These are phyloP conservation scores for Sturnus vulgaris DNA, from an alignment of 2,113 vertebrate species.

Conservation along the genomic window DNA sequence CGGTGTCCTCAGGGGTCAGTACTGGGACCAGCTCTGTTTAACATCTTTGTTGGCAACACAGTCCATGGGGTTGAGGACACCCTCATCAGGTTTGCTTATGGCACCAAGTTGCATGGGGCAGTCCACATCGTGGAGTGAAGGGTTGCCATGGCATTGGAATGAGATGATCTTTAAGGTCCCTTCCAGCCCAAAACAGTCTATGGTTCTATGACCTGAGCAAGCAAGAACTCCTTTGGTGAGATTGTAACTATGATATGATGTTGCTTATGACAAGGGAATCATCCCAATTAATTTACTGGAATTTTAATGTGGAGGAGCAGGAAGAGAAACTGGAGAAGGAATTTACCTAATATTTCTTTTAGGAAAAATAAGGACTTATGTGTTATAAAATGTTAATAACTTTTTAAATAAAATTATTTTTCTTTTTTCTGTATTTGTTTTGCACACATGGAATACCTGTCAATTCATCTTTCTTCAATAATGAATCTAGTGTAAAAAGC, in stretches of 20 bases:
- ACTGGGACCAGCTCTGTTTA: background rate
- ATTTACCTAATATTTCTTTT: background rate
- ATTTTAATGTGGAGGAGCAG: fast-evolving
- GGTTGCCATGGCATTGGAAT: background rate
- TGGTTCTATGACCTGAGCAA: background rate
- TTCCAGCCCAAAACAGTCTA: background rate
- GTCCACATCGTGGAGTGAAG: background rate
- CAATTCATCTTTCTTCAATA: background rate
- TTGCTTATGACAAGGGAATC: background rate
- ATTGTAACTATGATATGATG: background rate
- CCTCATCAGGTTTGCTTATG: too few relatives aligned
- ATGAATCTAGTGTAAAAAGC: background rate
- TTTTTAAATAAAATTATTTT: background rate
- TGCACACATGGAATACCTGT: background rate
- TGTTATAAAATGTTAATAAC: background rate
- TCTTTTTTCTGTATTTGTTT: background rate
- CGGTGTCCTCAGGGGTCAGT: background rate
- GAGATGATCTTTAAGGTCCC: background rate
- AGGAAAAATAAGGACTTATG: background rate
- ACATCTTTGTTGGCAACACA: background rate
- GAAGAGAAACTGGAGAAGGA: background rate
- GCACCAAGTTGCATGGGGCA: background rate
- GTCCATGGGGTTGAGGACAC: fast-evolving
- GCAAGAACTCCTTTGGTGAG: background rate
- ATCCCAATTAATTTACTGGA: background rate